phyloP scores from a whole-genome alignment of 64 coral and sea anemone species.

The Anthopleura sola region DNA sequence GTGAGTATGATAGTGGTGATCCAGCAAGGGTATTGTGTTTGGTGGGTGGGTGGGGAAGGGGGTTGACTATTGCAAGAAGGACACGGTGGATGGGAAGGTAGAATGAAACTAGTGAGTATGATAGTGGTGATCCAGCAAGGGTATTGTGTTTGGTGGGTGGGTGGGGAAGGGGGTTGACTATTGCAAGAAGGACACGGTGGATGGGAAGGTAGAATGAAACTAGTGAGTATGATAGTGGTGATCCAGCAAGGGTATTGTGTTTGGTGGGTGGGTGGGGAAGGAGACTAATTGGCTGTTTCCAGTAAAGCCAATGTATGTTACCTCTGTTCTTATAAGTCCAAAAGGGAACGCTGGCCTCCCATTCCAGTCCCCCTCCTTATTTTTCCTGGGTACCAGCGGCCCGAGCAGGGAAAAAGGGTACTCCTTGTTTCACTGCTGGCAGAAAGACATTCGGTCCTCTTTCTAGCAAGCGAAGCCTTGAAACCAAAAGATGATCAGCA shows the following conservation, averaged over 20 bases:
- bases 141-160: neutral
- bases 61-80: neutral
- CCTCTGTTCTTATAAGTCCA: too few relatives aligned
- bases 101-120: neutral
- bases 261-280: neutral
- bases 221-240: neutral
- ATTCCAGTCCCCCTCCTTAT: too few relatives aligned
- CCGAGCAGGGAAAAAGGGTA: too few relatives aligned
- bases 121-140: neutral
- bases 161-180: neutral
- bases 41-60: neutral
- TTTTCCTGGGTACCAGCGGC: too few relatives aligned
- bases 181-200: neutral
- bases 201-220: conserved; percentile 5
- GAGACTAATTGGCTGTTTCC: too few relatives aligned
- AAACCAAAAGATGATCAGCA: too few relatives aligned
- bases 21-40: neutral
- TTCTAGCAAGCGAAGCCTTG: too few relatives aligned
- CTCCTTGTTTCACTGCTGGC: too few relatives aligned
- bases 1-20: neutral
- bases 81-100: conserved; percentile 3
- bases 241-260: too few relatives aligned
- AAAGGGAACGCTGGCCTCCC: too few relatives aligned
- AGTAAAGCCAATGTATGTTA: too few relatives aligned
- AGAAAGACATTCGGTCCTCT: too few relatives aligned